Conservation (phyloP, 2,113 vertebrate species). For the Brachirus orientalis region DNA sequence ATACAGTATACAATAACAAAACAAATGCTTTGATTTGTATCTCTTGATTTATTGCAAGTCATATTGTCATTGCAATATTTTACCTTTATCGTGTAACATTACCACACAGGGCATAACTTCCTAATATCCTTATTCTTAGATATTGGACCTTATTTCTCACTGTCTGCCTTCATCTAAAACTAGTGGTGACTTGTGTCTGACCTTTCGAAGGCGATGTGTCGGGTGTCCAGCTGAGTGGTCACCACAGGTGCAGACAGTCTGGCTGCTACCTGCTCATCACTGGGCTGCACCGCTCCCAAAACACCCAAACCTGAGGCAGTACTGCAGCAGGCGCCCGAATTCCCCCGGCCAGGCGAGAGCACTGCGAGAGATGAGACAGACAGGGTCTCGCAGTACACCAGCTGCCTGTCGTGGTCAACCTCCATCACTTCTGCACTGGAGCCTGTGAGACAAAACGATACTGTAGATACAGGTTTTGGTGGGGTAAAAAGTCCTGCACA, state of each 20-base stretch:
- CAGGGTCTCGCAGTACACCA: slow-evolving; percentile 94
- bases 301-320: slow-evolving; percentile 80
- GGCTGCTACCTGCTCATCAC: slow-evolving; percentile 93
- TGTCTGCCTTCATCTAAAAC: too few species aligned
- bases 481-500: too few species aligned
- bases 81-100: too few species aligned
- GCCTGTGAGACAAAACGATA: slow-evolving; percentile 73
- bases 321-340: slow-evolving; percentile 57
- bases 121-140: too few species aligned
- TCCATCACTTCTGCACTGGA: slow-evolving; percentile 96
- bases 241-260: slow-evolving; percentile 91
- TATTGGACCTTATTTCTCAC: too few species aligned
- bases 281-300: slow-evolving; percentile 90
- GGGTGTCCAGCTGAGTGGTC: slow-evolving; percentile 96
- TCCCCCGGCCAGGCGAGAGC: slow-evolving; percentile 58
- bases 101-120: too few species aligned
- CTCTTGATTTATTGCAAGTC: too few species aligned
- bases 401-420: slow-evolving; percentile 94
- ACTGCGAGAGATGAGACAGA: slow-evolving; percentile 83
- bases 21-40: too few species aligned
- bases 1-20: too few species aligned
- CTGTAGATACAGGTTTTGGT: too few species aligned
- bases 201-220: slow-evolving; percentile 98
- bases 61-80: too few species aligned
- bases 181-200: slow-evolving; percentile 57